phyloP scores from a whole-genome alignment of 37 sponge, comb jelly and placozoan genomes.

The Cladorhizidae sp. region DNA sequence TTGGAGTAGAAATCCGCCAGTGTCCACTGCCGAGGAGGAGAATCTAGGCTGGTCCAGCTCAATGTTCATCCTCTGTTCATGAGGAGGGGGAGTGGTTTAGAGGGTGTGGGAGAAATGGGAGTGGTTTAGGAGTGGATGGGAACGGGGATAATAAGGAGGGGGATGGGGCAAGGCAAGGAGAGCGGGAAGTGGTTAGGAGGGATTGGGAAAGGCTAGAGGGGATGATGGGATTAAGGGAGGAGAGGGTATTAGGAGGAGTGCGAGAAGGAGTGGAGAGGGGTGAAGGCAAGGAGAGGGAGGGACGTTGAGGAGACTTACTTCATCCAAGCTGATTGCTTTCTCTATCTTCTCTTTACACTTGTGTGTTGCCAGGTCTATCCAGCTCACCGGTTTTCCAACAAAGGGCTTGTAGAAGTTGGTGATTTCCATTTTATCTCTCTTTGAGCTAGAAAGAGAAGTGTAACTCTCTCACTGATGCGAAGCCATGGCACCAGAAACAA shows the following conservation, averaged over 20 bases:
- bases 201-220: too few species aligned
- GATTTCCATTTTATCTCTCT: neutral
- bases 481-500: too few species aligned
- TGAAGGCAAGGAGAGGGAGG: too few species aligned
- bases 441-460: neutral
- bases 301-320: too few species aligned
- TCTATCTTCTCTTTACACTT: conserved; percentile 16
- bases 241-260: too few species aligned
- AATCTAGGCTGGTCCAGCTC: conserved; percentile 20
- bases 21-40: conserved; percentile 64
- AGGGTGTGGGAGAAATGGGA: too few species aligned
- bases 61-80: neutral
- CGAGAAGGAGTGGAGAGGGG: too few species aligned
- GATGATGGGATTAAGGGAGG: too few species aligned
- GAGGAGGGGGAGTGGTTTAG: too few species aligned
- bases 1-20: conserved; percentile 33
- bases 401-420: conserved; percentile 34
- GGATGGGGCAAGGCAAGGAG: neutral
- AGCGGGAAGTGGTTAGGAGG: too few species aligned
- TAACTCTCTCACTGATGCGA: too few species aligned
- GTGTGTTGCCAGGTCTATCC: conserved; percentile 33
- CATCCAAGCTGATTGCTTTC: conserved; percentile 41
- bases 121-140: too few species aligned
- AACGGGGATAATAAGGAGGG: neutral
- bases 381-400: conserved; percentile 21